A percentile compares a stretch with the other conserved stretches of the same genome.
Evolutionary conservation across 2,888 invertebrate genomes (phyloP).

Genomic region (Hypomecis punctinalis): DNA sequence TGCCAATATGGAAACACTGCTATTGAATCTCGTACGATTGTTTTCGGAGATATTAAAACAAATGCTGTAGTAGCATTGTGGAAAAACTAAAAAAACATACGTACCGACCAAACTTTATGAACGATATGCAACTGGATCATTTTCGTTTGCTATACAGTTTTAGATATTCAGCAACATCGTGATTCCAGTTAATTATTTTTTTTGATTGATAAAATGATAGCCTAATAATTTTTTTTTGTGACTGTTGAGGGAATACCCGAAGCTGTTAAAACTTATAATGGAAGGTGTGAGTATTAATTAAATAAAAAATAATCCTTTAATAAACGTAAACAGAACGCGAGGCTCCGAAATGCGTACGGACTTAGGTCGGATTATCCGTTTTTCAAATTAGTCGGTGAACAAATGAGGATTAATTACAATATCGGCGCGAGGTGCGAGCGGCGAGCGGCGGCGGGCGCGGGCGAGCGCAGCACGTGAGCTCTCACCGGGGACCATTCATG

Average conservation of each 20-base stretch:
- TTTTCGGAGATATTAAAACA: background rate
- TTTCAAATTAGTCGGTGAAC: constrained; percentile 35
- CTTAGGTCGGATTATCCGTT: constrained; percentile 37
- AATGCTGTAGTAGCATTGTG: background rate
- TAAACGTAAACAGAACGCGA: constrained; percentile 28
- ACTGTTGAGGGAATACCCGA: constrained; percentile 20
- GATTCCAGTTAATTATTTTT: background rate
- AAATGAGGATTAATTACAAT: constrained; percentile 38
- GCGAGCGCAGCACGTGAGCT: constrained; percentile 76
- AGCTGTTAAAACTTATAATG: constrained; percentile 32
- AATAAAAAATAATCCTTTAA: constrained; percentile 33
- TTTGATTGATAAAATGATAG: constrained; percentile 14
- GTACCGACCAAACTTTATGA: background rate
- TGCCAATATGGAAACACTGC: constrained; percentile 18
- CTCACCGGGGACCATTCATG: constrained; percentile 79
- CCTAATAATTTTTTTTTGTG: constrained; percentile 23
- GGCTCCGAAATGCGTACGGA: constrained; percentile 27
- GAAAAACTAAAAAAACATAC: background rate
- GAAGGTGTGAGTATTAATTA: constrained; percentile 33
- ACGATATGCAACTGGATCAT: background rate
- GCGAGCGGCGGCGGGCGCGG: constrained; percentile 25
- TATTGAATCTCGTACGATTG: background rate
- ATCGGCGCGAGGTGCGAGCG: constrained; percentile 27
- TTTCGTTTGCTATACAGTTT: background rate
- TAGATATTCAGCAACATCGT: background rate